Percentiles rank a stretch among this genome's conserved stretches.
These are phyloP conservation scores for Ichneumoninae sp. DNA, from an alignment of 2,888 invertebrate species.

Conservation along the genomic window DNA sequence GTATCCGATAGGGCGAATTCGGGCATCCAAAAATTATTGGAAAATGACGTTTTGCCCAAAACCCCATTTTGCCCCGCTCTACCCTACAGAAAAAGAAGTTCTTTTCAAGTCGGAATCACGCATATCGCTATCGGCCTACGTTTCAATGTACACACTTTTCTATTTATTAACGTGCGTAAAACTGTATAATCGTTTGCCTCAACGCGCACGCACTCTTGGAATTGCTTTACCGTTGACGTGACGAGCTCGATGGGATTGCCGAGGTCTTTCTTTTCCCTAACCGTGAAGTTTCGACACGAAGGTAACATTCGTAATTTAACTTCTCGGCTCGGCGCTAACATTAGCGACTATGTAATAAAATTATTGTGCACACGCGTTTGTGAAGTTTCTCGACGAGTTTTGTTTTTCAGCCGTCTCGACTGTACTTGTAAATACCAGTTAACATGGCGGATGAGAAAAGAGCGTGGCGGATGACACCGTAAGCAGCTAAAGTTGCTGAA, in stretches of 20 bases:
- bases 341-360: slow-evolving; percentile 33
- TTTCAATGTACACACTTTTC: not conserved
- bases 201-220: not conserved
- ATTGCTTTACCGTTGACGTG: not conserved
- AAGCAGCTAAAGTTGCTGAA: not conserved
- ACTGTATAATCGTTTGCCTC: not conserved
- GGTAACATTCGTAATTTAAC: not conserved
- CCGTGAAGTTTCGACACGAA: slow-evolving; percentile 43
- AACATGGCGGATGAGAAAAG: slow-evolving; percentile 8
- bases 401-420: not conserved
- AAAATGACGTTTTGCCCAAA: no score
- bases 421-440: not conserved
- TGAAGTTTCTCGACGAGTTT: not conserved
- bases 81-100: not conserved
- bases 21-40: no score
- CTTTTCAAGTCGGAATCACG: not conserved
- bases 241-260: not conserved
- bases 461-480: not conserved
- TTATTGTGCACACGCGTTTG: slow-evolving; percentile 35
- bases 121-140: not conserved
- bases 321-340: not conserved
- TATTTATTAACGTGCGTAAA: not conserved
- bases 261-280: not conserved
- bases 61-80: no score
- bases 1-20: no score